Base-by-base conservation (phyloP, 2,797 vertebrate species). In the Vultur gryphus region DNA sequence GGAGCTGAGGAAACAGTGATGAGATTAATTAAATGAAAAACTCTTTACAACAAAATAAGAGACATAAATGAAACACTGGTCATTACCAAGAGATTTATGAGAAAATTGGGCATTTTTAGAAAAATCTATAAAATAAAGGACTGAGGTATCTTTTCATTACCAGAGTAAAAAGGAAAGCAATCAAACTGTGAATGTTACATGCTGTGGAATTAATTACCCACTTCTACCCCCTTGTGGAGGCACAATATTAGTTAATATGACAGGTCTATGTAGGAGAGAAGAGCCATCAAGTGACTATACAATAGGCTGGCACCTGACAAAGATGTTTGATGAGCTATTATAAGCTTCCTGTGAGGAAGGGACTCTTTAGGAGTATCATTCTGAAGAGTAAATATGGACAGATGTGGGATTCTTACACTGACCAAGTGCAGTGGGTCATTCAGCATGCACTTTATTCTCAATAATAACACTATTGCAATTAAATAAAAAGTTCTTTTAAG, bases 211-310 rank as follows among this genome's bases (percentile, higher is more conserved):
- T 95, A 96, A 93, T 96, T 96, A 95, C 70, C 81, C 95, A 76
- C 93, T 97, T 96, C 95, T 93, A 97, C 94, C 96, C 96, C 93
- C 95, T 97, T 96, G 94, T 97, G 97, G 95, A 94, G 28, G 62
- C 54, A 95, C 12, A 46, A 55, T 73, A 94, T 83, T 91, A 82
- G 80, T 94, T 84, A 89, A 76, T 75, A 57, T 39, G 41, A 75
- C 61, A 65, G 15, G 24, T 35, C 54, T 75, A 5, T 33, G 28
- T 28, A 84, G 33, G 26, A 89, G 8, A 81, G 43, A 92, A 94
- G 73, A 81, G 71, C 25, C 33, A 51, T 71, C 46, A 73, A 89
- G 29, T 87, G 26, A 85, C 46, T 67, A 33, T 46, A n/a, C 12
- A 70, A 66, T 33, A 70, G 39, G 23, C 37, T 73, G 69, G 59